Base-by-base conservation (phyloP, 2,797 vertebrate genomes). In the Lutjanus campechanus region DNA sequence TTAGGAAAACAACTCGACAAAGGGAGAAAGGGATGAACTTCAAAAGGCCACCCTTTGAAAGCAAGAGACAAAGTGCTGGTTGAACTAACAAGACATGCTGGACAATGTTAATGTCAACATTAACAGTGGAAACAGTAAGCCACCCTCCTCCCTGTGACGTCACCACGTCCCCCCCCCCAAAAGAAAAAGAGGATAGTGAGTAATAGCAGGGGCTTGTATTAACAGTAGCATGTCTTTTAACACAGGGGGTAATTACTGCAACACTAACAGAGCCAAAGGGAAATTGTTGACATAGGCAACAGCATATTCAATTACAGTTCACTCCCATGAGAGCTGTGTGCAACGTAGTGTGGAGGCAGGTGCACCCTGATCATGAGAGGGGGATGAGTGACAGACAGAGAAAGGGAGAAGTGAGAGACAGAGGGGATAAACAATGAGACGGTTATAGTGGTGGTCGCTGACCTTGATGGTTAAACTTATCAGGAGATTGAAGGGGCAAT, bases 321-420 rank as follows among this genome's bases (percentile, higher is more conserved):
- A 77, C 87, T 92, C 92, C 86, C 90, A 69, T 82, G 88, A 90
- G 92, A 89, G 77, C 11, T 50, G 66, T 86, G 90, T 91, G 92
- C 91, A 93, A 90, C 83, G 85, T 85, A 72, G 85, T 88, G 85
- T 89, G 82, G 78, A 89, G 80, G 92, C 95, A 95, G 93, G 93
- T 94, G 95, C 89, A 85, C 81, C 77, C 67, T 83, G 88, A 81
- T 89, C 87, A 90, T 87, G 84, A 92, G 79, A 86, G 77, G 81
- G 82, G 77, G 87, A 83, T 81, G 92, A 93, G 70, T 85, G 88
- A 92, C 74, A 84, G 83, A 78, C 36, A 60, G 83, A 88, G 81
- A 90, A 89, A 90, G 85, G 61, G 81, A 92, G 88, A 91, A 88
- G 88, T 86, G 84, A 93, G 86, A 87, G 71, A 76, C 75, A 51